Percentiles rank a stretch among this genome's conserved stretches.
Evolutionary conservation across 2,888 invertebrate genomes (phyloP).

Genomic region (Helicoverpa assulta): DNA sequence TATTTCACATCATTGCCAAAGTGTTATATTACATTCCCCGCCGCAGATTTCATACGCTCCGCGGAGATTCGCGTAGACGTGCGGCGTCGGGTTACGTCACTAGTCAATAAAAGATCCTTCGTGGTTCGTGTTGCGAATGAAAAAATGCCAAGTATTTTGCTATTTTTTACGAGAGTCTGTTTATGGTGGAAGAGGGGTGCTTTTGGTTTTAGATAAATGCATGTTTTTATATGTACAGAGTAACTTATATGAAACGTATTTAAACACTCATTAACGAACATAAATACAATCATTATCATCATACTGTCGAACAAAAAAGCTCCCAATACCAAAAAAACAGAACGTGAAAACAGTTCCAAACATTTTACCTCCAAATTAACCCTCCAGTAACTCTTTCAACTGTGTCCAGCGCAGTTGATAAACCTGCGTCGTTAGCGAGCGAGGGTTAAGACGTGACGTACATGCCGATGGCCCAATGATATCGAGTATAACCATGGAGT

Average conservation of each 20-base stretch:
- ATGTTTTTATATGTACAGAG: not conserved
- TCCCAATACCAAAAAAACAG: not conserved
- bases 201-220: not conserved
- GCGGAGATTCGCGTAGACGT: conserved; percentile 79
- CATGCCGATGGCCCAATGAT: conserved; percentile 59
- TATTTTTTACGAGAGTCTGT: conserved; percentile 14
- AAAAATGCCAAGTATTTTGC: conserved; percentile 60
- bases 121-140: conserved; percentile 75
- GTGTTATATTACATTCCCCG: conserved; percentile 77
- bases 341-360: conserved; percentile 15
- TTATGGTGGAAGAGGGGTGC: not conserved
- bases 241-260: too few species aligned
- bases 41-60: conserved; percentile 80
- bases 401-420: conserved; percentile 62
- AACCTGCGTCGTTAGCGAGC: conserved; percentile 65
- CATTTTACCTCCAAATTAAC: conserved; percentile 41
- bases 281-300: not conserved
- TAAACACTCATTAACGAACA: too few species aligned
- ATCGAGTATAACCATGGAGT: conserved; percentile 34
- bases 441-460: conserved; percentile 67
- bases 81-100: conserved; percentile 77
- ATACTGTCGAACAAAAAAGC: not conserved
- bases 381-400: conserved; percentile 54
- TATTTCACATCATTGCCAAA: conserved; percentile 64
- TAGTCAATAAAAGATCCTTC: conserved; percentile 76